These are phyloP conservation scores for Aurelia aurita complex sp. Pacific DNA, from an alignment of 30 jellyfish, hydroid and myxozoan genomes.

Conservation along the genomic window DNA sequence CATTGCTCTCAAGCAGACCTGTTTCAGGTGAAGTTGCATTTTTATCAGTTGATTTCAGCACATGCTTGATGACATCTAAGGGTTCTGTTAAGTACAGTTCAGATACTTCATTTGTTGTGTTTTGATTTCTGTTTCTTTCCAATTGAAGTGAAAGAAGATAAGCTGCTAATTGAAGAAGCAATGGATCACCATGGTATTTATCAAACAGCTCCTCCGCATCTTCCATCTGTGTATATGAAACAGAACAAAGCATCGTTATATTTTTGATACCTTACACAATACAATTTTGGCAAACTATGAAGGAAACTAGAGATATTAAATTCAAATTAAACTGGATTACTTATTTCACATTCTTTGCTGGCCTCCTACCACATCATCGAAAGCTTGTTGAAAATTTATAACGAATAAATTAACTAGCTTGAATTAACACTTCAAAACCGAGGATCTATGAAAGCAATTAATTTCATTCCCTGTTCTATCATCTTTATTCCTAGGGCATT, in stretches of 20 bases:
- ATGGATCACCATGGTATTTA: constrained; percentile 53
- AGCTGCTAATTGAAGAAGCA: constrained; percentile 61
- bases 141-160: constrained; percentile 38
- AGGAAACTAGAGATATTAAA: no score
- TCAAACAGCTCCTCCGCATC: constrained; percentile 55
- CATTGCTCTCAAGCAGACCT: neutral
- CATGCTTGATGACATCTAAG: constrained; percentile 14
- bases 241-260: neutral
- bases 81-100: constrained; percentile 16
- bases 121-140: neutral
- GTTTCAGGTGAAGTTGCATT: neutral
- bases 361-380: no score
- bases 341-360: no score
- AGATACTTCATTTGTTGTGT: neutral
- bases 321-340: no score
- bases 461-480: no score
- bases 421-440: no score
- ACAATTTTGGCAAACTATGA: neutral
- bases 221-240: constrained; percentile 13
- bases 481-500: no score
- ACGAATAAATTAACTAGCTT: no score
- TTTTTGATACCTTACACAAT: neutral
- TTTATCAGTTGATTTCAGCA: neutral
- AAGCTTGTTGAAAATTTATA: no score
- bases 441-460: no score